Evolutionary conservation across 92 coral and sea anemone species (phyloP).

Genomic region (Paramuricea clavata): DNA sequence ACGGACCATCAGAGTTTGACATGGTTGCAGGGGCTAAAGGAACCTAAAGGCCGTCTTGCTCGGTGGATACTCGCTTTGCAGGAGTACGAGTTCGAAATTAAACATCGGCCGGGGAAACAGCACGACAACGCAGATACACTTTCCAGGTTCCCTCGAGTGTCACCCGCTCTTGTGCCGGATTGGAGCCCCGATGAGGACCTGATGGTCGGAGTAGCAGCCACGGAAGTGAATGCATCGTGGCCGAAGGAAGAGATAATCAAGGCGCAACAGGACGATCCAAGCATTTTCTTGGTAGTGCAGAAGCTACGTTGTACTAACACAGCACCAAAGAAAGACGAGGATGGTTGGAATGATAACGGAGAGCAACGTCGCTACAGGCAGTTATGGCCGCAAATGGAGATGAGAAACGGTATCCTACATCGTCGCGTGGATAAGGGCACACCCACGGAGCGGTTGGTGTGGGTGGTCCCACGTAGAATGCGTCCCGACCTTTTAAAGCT

Average conservation of each 20-base stretch:
- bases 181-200: not conserved
- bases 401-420: not conserved
- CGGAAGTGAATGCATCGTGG: not conserved
- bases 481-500: not conserved
- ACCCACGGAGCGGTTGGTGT: not conserved
- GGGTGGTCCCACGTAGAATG: constrained; percentile 1
- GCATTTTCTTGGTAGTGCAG: not conserved
- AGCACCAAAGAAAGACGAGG: not conserved
- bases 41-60: constrained; percentile 5
- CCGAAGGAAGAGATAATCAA: not conserved
- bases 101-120: constrained; percentile 7
- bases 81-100: constrained; percentile 10
- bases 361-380: constrained; percentile 18
- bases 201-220: constrained; percentile 15
- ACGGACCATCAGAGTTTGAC: constrained; percentile 25
- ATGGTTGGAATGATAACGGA: not conserved
- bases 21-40: constrained; percentile 27
- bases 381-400: constrained; percentile 13
- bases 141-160: not conserved
- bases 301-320: not conserved
- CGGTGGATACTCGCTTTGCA: constrained; percentile 12
- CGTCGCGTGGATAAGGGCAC: constrained; percentile 8
- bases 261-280: not conserved
- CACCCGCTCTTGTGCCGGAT: not conserved
- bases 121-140: constrained; percentile 25